phyloP scores from a whole-genome alignment of 1,140 invertebrate genomes.

The Pseudoatta argentina region DNA sequence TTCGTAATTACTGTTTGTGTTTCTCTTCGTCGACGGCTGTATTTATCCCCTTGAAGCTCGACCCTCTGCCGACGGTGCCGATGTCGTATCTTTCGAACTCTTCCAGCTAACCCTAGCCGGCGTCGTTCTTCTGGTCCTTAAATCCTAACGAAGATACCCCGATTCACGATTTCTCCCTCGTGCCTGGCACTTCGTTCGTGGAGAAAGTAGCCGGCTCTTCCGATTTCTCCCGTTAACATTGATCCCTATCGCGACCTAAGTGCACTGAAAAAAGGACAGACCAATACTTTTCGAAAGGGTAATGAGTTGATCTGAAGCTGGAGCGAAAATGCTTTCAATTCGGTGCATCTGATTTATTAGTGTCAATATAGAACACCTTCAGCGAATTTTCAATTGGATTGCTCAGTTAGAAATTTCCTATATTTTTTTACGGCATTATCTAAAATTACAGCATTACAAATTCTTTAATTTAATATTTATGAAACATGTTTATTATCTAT shows the following conservation, averaged over 20 bases:
- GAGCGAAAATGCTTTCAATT: constrained; percentile 65
- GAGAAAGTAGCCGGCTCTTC: constrained; percentile 45
- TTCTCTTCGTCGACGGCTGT: constrained; percentile 82
- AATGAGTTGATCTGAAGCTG: constrained; percentile 36
- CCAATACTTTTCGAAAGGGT: constrained; percentile 62
- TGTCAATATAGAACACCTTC: background rate
- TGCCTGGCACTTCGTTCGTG: constrained; percentile 16
- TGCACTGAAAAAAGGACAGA: constrained; percentile 46
- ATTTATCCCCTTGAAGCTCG: constrained; percentile 71
- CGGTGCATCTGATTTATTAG: constrained; percentile 70
- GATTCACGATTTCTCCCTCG: constrained; percentile 71
- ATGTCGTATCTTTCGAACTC: constrained; percentile 79
- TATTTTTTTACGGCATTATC: too few species aligned
- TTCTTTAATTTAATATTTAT: background rate
- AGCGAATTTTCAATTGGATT: background rate
- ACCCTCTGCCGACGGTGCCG: constrained; percentile 61
- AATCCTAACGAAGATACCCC: constrained; percentile 62
- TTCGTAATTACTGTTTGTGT: constrained; percentile 87
- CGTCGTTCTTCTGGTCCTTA: constrained; percentile 62
- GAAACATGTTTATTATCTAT: background rate
- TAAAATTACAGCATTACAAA: background rate
- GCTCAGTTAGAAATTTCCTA: background rate
- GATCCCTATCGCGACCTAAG: constrained; percentile 69
- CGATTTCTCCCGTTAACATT: constrained; percentile 62
- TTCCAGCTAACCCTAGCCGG: constrained; percentile 66